A percentile compares a stretch with the other conserved stretches of the same genome.
Evolutionary conservation across 2,888 invertebrate genomes (phyloP).

Genomic region (Drosophila eohydei): DNA sequence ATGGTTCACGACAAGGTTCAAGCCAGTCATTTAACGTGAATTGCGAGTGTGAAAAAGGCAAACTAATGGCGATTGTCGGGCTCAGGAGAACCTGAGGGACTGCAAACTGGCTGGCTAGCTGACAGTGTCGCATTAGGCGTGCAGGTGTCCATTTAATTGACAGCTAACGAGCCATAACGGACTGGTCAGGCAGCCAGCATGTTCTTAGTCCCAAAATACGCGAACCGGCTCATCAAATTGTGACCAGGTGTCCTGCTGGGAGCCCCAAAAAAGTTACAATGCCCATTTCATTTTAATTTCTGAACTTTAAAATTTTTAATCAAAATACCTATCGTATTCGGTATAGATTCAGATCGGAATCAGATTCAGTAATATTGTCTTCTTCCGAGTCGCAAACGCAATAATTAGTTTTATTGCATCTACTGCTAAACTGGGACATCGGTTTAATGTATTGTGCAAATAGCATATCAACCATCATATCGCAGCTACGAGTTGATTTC

Average conservation of each 20-base stretch:
- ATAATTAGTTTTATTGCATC: not conserved
- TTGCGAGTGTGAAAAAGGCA: constrained; percentile 67
- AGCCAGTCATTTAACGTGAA: constrained; percentile 42
- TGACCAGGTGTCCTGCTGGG: constrained; percentile 52
- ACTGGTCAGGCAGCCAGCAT: constrained; percentile 26
- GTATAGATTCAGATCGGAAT: not conserved
- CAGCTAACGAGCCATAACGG: constrained; percentile 70
- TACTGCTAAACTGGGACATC: not conserved
- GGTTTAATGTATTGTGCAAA: not conserved
- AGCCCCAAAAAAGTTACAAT: constrained; percentile 21
- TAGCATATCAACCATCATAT: constrained; percentile 17
- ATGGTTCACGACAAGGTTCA: constrained; percentile 54
- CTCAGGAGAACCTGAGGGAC: constrained; percentile 9
- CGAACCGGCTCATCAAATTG: constrained; percentile 49
- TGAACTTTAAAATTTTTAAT: constrained; percentile 22
- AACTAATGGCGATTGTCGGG: constrained; percentile 20
- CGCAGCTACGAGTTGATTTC: constrained; percentile 19
- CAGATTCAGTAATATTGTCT: too few relatives aligned
- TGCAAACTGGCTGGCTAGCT: not conserved
- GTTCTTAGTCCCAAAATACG: constrained; percentile 2
- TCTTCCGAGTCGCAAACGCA: not conserved
- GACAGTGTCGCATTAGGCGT: constrained; percentile 69
- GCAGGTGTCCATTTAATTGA: constrained; percentile 80
- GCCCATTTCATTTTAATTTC: constrained; percentile 16
- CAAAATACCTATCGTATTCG: not conserved